Conservation (phyloP, 1,140 invertebrate genomes). For the Dolichoris vasculosae region DNA sequence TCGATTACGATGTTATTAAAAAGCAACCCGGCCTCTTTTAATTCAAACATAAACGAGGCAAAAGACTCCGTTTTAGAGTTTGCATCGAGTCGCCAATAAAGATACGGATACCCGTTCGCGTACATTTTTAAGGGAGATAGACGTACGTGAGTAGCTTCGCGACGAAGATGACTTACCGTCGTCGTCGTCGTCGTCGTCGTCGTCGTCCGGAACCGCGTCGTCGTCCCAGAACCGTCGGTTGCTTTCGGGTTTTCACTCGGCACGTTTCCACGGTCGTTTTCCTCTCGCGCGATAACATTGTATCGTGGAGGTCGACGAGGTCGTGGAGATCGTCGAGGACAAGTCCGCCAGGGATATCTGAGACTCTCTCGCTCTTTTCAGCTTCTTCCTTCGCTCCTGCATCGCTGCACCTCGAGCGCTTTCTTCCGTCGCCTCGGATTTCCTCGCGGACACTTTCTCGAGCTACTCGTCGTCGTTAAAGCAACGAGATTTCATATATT, state of each 20-base stretch:
- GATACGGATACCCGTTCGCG: not conserved
- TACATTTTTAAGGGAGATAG: not conserved
- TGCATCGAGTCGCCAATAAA: not conserved
- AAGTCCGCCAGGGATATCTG: not conserved
- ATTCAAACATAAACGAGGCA: not conserved
- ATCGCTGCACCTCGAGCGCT: not conserved
- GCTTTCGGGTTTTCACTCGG: slow-evolving; percentile 15
- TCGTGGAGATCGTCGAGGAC: not conserved
- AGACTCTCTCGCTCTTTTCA: not conserved
- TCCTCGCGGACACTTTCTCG: slow-evolving; percentile 8
- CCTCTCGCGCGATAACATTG: slow-evolving; percentile 50
- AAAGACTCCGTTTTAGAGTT: not conserved
- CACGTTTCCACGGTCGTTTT: slow-evolving; percentile 46
- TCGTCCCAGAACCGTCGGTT: too few species aligned
- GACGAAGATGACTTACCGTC: not conserved
- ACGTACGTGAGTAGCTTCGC: not conserved
- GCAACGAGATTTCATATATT: slow-evolving; percentile 48
- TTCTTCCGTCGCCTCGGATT: not conserved
- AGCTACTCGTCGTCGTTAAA: slow-evolving; percentile 32
- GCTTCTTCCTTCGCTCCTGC: not conserved
- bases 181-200: too few species aligned
- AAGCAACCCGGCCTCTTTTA: not conserved
- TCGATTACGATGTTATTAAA: not conserved
- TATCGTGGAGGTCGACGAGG: not conserved
- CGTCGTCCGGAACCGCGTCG: too few species aligned